Evolutionary conservation across 2,113 vertebrate species (phyloP).

Genomic region (Carettochelys insculpta): DNA sequence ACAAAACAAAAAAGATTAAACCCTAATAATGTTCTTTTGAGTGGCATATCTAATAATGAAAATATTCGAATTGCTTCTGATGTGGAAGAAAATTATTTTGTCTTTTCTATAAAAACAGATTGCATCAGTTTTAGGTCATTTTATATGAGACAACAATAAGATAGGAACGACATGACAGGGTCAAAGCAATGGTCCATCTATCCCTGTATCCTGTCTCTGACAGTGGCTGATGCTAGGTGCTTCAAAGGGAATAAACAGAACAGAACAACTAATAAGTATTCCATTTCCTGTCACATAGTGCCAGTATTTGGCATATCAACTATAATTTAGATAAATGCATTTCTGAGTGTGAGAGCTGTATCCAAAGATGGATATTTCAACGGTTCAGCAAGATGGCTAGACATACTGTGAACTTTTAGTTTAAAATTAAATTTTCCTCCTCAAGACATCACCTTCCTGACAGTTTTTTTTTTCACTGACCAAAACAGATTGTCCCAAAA

Average conservation of each 20-base stretch:
- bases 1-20: neutral
- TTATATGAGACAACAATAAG: neutral
- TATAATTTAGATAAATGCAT: neutral
- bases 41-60: neutral
- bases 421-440: conserved; percentile 5
- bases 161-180: neutral
- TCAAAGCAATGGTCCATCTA: neutral
- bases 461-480: conserved; percentile 1
- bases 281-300: neutral
- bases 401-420: neutral
- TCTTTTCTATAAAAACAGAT: neutral
- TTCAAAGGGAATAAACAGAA: neutral
- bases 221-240: neutral
- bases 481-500: conserved; percentile 29
- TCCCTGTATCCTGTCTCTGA: neutral
- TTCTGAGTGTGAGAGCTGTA: neutral
- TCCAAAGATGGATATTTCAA: neutral
- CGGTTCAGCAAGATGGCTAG: neutral
- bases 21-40: neutral
- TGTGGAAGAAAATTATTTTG: neutral
- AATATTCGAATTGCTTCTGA: neutral
- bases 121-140: neutral
- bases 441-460: neutral
- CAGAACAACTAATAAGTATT: neutral
- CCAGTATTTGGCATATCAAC: neutral